Percentiles rank a stretch among this genome's conserved stretches.
phyloP scores from a whole-genome alignment of 2,888 invertebrate species.

The Scrobipalpa costella region DNA sequence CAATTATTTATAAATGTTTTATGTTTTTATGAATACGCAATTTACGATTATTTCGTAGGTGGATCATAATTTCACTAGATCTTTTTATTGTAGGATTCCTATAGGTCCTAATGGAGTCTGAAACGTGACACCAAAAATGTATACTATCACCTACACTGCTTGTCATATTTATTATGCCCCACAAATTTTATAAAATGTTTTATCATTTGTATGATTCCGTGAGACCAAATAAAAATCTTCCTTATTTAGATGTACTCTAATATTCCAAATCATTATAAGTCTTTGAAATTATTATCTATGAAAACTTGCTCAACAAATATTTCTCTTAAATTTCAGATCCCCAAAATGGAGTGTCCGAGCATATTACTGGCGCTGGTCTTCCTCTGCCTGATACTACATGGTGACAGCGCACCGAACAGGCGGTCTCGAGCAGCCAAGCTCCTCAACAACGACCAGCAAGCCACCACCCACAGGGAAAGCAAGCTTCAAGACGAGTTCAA shows the following conservation, averaged over 20 bases:
- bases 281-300: too few species aligned
- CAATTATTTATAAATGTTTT: slow-evolving; percentile 26
- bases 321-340: slow-evolving; percentile 55
- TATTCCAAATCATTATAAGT: too few species aligned
- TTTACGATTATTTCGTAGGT: slow-evolving; percentile 26
- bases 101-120: slow-evolving; percentile 12
- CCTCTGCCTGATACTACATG: slow-evolving; percentile 50
- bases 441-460: slow-evolving; percentile 43
- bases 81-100: slow-evolving; percentile 9
- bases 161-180: not conserved
- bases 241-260: too few species aligned
- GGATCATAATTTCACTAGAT: slow-evolving; percentile 22
- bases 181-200: not conserved
- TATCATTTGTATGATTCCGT: too few species aligned
- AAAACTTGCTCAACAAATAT: too few species aligned
- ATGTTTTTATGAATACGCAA: slow-evolving; percentile 23
- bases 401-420: slow-evolving; percentile 58
- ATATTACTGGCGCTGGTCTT: slow-evolving; percentile 54
- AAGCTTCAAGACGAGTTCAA: slow-evolving; percentile 68
- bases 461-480: slow-evolving; percentile 53
- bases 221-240: too few species aligned
- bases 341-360: slow-evolving; percentile 57
- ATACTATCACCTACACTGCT: not conserved
- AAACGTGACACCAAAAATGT: slow-evolving; percentile 13
- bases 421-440: slow-evolving; percentile 60